Evolutionary conservation across 1,140 invertebrate genomes (phyloP).

Genomic region (Leptinotarsa undecemlineata): DNA sequence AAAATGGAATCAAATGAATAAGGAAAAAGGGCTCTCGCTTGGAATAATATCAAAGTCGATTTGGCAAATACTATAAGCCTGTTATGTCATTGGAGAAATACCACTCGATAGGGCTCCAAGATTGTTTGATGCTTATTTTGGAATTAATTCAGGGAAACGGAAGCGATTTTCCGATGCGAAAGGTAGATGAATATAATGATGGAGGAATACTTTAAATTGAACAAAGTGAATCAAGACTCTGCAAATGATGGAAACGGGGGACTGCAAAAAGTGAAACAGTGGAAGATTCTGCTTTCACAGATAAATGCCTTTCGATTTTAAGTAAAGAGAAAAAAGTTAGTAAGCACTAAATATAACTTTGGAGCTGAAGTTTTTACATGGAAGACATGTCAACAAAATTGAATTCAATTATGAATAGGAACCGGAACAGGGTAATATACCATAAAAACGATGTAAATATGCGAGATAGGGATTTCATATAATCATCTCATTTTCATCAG

Average conservation of each 20-base stretch:
- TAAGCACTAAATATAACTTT: not conserved
- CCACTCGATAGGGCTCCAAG: not conserved
- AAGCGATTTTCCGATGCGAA: conserved; percentile 1
- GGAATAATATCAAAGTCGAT: not conserved
- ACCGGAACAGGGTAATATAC: too few species aligned
- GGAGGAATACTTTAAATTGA: not conserved
- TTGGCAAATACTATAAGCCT: conserved; percentile 6
- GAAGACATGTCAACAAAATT: too few species aligned
- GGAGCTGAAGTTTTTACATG: too few species aligned
- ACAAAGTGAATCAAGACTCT: not conserved
- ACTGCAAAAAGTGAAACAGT: not conserved
- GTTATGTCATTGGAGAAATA: not conserved
- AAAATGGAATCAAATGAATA: not conserved
- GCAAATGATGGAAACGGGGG: not conserved
- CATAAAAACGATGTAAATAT: too few species aligned
- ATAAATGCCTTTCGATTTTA: not conserved
- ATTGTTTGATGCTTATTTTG: not conserved
- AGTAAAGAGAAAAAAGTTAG: not conserved
- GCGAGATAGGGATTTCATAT: too few species aligned
- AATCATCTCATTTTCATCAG: too few species aligned
- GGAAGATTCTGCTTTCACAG: not conserved
- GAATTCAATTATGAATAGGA: too few species aligned
- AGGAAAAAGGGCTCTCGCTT: not conserved
- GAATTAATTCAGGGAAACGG: conserved; percentile 1
- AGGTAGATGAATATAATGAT: not conserved